Base-by-base conservation (phyloP, 2,113 vertebrate genomes). In the Zosterops hypoxanthus region DNA sequence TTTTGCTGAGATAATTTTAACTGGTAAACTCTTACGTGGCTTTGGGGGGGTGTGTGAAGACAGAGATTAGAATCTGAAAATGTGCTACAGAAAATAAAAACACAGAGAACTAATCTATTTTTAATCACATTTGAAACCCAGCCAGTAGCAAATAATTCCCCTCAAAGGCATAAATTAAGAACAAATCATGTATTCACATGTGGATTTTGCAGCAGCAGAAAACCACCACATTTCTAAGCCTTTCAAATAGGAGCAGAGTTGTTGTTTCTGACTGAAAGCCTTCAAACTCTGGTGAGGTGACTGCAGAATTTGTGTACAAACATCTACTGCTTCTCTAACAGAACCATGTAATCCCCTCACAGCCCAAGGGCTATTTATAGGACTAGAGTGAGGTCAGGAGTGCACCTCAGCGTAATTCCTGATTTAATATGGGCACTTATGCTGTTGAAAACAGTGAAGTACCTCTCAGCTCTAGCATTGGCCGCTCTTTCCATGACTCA, bases 381-480 rank as follows among this genome's bases (percentile, higher is more conserved):
- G 86, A 66, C 4, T 75, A 63, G 28, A 2, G 31, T 60, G 55
- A 80, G 91, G 78, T 41, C n/a, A 36, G 39, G 26, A 81, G 76
- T 50, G 60, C 47, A 49, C 7, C 55, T 86, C 81, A 83, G 44
- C 10, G 3, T 56, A 63, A 87, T 59, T 82, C 65, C 39, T 53
- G 55, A 61, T 72, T 86, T 78, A 59, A 41, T 31, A 42, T 2
- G 20, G 78, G 70, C 39, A 42, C 12, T 76, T 42, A 19, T 39
- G 76, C 68, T 66, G 7, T 3, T 79, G 82, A 59, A 92, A 83
- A 75, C 20, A 69, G 47, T 26, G 57, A 83, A 83, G 33, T 94
- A 97, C 97, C 97, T 98, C 96, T 97, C 31, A 98, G 93, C 90
- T 98, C 97, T 13, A 98, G 82, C 96, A 98, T 97, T 59, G 98